phyloP scores from a whole-genome alignment of 2,888 invertebrate genomes.

The Ecdyonurus torrentis region DNA sequence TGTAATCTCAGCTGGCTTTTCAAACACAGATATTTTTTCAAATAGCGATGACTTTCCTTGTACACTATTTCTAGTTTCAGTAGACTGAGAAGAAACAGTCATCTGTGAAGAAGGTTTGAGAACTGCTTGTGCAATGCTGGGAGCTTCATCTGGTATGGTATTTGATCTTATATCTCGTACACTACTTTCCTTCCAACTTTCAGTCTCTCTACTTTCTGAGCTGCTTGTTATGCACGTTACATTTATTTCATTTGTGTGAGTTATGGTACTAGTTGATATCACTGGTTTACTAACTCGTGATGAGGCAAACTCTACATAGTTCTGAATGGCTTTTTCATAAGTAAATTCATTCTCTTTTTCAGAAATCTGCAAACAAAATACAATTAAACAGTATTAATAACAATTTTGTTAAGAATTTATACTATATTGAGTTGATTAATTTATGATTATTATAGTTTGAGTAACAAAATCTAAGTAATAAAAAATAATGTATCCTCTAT shows the following conservation, averaged over 20 bases:
- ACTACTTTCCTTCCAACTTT: neutral
- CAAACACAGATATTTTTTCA: neutral
- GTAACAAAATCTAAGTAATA: too few relatives aligned
- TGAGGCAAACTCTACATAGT: conserved; percentile 48
- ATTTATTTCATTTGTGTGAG: neutral
- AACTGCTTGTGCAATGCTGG: neutral
- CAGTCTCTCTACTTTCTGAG: neutral
- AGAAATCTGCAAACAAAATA: neutral
- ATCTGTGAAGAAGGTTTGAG: neutral
- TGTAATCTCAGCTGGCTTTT: neutral
- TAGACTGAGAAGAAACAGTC: neutral
- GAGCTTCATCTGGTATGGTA: neutral
- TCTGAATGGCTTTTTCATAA: conserved; percentile 74
- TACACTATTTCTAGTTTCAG: neutral
- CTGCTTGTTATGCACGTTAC: neutral
- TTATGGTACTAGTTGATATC: neutral
- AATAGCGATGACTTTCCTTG: neutral
- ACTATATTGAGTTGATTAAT: too few relatives aligned
- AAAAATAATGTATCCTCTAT: too few relatives aligned
- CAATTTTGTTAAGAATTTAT: too few relatives aligned
- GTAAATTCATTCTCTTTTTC: conserved; percentile 48
- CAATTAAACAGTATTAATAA: conserved; percentile 12
- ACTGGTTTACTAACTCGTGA: conserved; percentile 35
- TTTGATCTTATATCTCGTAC: neutral
- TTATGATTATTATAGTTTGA: too few relatives aligned